Base-by-base conservation (phyloP, 2,113 vertebrate genomes). In the Typhlomys cinereus region DNA sequence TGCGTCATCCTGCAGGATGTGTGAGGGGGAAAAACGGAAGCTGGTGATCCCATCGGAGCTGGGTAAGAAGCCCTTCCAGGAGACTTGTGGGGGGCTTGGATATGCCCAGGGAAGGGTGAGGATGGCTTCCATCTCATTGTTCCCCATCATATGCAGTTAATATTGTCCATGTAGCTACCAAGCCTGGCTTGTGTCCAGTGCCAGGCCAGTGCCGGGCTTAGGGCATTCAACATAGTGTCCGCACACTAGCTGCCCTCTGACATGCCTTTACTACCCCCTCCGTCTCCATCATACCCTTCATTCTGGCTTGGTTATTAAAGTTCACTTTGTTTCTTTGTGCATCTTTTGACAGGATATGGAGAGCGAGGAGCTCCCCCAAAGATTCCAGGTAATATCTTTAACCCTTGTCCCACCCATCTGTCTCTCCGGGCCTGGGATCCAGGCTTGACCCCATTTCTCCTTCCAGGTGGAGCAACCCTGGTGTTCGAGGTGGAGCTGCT, bases 21-120 rank as follows among this genome's bases (percentile, higher is more conserved):
- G 99, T 95, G 99, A 99, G 81, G 99, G 99, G 39, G 99, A 99
- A 95, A 99, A 99, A 96, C 98, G 99, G 97, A 99, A 99, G 96
- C 97, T 99, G 95, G 99, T 99, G 85, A 99, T 99, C 95, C 99
- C 99, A 6, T 97, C 99, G 0, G 99, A 99, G 92, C 97, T 99
- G n/a, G 98, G 98, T 98, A 93, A 98, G 98, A 89, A 57, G 46
- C 46, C 82, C 44, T 11, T 50, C 7, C 57, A 7, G 1, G 10
- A 36, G 5, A 18, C 2, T 1, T 20, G 41, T 14, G 8, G 29
- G 70, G 7, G 6, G 23, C 29, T 73, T 2, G 0, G 34, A 52
- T 20, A 1, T 23, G 5, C 62, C 9, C 2, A 34, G 17, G 25
- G 41, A 34, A 50, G n/a, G 54, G 61, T 23, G 31, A 84, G 66